Percentiles rank a stretch among this genome's conserved stretches.
phyloP scores from a whole-genome alignment of 2,113 vertebrate genomes.

The Arothron firmamentum region DNA sequence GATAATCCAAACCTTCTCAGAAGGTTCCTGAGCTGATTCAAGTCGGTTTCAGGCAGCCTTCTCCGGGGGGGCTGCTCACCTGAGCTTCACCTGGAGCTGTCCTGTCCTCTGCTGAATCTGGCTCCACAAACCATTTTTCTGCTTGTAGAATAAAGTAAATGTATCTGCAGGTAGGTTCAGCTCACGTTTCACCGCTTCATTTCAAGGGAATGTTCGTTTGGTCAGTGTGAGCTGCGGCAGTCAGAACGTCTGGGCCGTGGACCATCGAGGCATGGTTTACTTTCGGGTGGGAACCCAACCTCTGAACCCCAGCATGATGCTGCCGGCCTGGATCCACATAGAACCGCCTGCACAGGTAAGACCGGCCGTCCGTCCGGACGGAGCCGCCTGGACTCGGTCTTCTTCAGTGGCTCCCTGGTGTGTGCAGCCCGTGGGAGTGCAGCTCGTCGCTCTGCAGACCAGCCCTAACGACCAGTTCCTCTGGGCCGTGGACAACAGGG shows the following conservation, averaged over 20 bases:
- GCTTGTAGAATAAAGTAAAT: no score
- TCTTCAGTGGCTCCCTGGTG: constrained; percentile 3
- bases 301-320: constrained; percentile 95
- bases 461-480: constrained; percentile 90
- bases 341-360: constrained; percentile 88
- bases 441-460: constrained; percentile 83
- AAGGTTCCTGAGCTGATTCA: no score
- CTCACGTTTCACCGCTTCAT: neutral
- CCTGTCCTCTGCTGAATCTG: no score
- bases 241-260: constrained; percentile 95
- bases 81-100: no score
- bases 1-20: no score
- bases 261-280: constrained; percentile 85
- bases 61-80: no score
- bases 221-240: constrained; percentile 87
- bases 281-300: constrained; percentile 97
- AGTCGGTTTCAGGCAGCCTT: no score
- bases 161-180: no score
- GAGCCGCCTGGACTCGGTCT: no score
- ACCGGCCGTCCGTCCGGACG: accelerated
- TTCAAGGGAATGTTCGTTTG: constrained; percentile 82
- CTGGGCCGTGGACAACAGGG: constrained; percentile 90
- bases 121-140: no score
- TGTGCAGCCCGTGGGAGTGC: constrained; percentile 85
- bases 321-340: constrained; percentile 95